Evolutionary conservation across 1,140 invertebrate species (phyloP).

Genomic region (Cepaea nemoralis): DNA sequence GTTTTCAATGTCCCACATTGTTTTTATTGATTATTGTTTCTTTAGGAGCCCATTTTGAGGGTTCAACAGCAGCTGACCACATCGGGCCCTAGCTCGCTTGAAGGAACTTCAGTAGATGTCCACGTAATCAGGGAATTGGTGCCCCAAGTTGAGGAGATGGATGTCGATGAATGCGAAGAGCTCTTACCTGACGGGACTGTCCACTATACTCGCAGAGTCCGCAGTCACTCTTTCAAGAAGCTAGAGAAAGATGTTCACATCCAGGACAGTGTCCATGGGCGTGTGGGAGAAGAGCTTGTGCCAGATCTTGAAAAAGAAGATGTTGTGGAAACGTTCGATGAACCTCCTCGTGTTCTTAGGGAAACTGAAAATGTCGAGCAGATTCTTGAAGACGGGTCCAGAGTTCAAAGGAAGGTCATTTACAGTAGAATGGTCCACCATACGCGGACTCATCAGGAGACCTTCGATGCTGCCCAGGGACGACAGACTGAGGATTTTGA

Average conservation of each 20-base stretch:
- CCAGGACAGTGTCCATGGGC: slow-evolving; percentile 51
- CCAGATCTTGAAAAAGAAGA: slow-evolving; percentile 52
- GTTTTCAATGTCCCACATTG: neutral
- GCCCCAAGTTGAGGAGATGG: slow-evolving; percentile 49
- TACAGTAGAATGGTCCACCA: slow-evolving; percentile 60
- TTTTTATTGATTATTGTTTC: slow-evolving; percentile 33
- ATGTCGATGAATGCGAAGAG: slow-evolving; percentile 61
- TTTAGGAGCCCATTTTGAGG: slow-evolving; percentile 53
- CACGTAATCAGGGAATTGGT: slow-evolving; percentile 51
- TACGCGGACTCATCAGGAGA: slow-evolving; percentile 57
- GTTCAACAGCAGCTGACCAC: slow-evolving; percentile 61
- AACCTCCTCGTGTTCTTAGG: slow-evolving; percentile 60
- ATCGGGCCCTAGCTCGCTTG: slow-evolving; percentile 41
- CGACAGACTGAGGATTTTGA: slow-evolving; percentile 50
- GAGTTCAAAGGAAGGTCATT: slow-evolving; percentile 58
- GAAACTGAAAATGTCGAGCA: slow-evolving; percentile 66
- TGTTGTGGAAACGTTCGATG: slow-evolving; percentile 64
- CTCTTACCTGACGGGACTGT: slow-evolving; percentile 65
- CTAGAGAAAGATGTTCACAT: slow-evolving; percentile 49
- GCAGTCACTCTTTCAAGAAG: slow-evolving; percentile 58
- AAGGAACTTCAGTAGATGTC: slow-evolving; percentile 27
- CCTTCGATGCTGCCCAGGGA: slow-evolving; percentile 53
- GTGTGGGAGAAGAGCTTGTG: slow-evolving; percentile 47
- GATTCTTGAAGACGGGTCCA: slow-evolving; percentile 62
- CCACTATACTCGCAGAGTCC: slow-evolving; percentile 53